Percentiles rank a stretch among this genome's conserved stretches.
These are phyloP conservation scores for Acanthosepion lycidas DNA, from an alignment of 2,888 invertebrate species.

Conservation along the genomic window DNA sequence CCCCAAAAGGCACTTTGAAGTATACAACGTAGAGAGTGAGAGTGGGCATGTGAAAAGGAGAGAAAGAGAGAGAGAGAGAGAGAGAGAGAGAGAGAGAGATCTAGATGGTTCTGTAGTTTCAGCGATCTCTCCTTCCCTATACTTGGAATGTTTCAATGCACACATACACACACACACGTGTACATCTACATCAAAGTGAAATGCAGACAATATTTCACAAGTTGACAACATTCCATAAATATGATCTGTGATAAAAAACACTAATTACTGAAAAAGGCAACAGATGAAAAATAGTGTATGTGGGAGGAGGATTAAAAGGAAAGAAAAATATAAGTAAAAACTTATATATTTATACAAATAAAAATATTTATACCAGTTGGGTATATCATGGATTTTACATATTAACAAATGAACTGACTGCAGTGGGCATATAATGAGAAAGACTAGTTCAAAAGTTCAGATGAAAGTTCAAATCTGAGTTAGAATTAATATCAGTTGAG, in stretches of 20 bases:
- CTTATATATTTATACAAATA: neutral
- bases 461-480: neutral
- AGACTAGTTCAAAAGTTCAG: neutral
- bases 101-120: neutral
- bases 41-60: neutral
- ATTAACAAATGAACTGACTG: neutral
- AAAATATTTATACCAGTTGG: neutral
- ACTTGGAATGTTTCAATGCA: neutral
- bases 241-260: neutral
- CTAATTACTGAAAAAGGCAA: neutral
- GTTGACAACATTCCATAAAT: constrained; percentile 18
- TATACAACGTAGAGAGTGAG: neutral
- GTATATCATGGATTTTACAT: no score
- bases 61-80: neutral
- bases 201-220: neutral
- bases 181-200: neutral
- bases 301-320: neutral
- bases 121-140: no score
- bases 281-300: neutral
- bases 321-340: neutral
- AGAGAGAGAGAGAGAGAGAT: neutral
- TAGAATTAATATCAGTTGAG: neutral
- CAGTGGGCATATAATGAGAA: neutral
- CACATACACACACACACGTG: neutral
- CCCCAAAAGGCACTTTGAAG: constrained; percentile 23